Evolutionary conservation across 2,888 invertebrate genomes (phyloP).

Genomic region (Pardosa pseudoannulata): DNA sequence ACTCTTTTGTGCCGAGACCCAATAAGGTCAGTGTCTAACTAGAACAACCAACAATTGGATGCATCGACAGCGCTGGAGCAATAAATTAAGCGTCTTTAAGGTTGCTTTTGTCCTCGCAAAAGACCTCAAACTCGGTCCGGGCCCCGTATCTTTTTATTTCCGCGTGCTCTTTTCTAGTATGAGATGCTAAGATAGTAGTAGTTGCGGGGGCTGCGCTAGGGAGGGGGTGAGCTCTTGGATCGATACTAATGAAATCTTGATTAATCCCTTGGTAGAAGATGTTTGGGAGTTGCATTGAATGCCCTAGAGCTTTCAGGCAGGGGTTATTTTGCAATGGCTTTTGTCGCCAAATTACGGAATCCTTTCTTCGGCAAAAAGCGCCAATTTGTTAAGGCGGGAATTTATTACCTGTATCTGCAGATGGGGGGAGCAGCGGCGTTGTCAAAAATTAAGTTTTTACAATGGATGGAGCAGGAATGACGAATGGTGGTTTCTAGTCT

Average conservation of each 20-base stretch:
- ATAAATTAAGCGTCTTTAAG: slow-evolving; percentile 70
- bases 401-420: slow-evolving; percentile 24
- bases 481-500: slow-evolving; percentile 15
- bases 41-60: slow-evolving; percentile 72
- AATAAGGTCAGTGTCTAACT: slow-evolving; percentile 72
- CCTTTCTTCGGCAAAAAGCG: slow-evolving; percentile 49
- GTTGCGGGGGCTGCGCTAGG: slow-evolving; percentile 1
- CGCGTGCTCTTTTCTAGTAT: slow-evolving; percentile 43
- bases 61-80: slow-evolving; percentile 66
- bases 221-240: slow-evolving; percentile 39
- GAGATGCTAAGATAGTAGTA: slow-evolving; percentile 66
- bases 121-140: slow-evolving; percentile 50
- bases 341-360: slow-evolving; percentile 67
- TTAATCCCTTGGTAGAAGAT: slow-evolving; percentile 70
- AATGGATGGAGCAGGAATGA: slow-evolving; percentile 1
- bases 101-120: slow-evolving; percentile 61
- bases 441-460: slow-evolving; percentile 19
- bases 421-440: neutral
- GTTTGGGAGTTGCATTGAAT: slow-evolving; percentile 66
- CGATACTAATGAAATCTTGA: slow-evolving; percentile 73
- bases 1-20: slow-evolving; percentile 62
- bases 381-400: slow-evolving; percentile 59
- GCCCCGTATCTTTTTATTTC: slow-evolving; percentile 67
- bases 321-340: slow-evolving; percentile 61
- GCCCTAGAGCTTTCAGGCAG: slow-evolving; percentile 62